Base-by-base conservation (phyloP, 2,797 vertebrate genomes). In the Eleutherodactylus coqui region DNA sequence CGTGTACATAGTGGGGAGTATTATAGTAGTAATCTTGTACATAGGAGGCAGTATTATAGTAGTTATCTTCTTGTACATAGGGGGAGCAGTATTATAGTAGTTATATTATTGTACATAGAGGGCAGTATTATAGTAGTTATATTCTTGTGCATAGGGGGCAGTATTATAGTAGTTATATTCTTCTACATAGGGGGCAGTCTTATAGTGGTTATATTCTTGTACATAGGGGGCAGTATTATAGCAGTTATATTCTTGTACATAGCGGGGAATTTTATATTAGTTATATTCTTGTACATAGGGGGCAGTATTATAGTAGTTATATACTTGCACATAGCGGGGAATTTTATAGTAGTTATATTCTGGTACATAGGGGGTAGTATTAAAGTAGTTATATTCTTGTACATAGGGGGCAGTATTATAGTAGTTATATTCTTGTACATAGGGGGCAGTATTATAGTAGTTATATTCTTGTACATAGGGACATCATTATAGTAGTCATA, bases 391-490 rank as follows among this genome's bases (percentile, higher is more conserved):
- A 24, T 55, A 55, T 55, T 55, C 53, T 55, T 55, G 53, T 55
- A 55, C 5, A 55, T 55, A 55, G 19, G 21, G 24, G 53, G n/a
- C 0, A 55, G 19, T 55, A 55, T 55, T 55, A 55, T 55, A n/a
- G 53, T 62, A 62, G 27, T 62, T 62, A 16, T 32, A 62, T 62
- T 29, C 27, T 64, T 34, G 13, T 34, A 17, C 5, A 64, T 64
- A 34, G 29, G 58, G 2, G 14, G 29, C 29, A 34, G 29, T 64
- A 64, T 64, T 64, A 64, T 64, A 64, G 29, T 64, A 62, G 58
- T 62, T 62, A 32, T 62, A 64, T 64, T 64, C 29, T 64, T 64
- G 62, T 64, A 64, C 29, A 64, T 64, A 34, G 62, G 32, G n/a
- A n/a, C n/a, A n/a, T n/a, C n/a, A n/a, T n/a, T n/a, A n/a, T n/a